These are phyloP conservation scores for Enteromius viviparus DNA, from an alignment of 2,797 vertebrate species.

Conservation along the genomic window DNA sequence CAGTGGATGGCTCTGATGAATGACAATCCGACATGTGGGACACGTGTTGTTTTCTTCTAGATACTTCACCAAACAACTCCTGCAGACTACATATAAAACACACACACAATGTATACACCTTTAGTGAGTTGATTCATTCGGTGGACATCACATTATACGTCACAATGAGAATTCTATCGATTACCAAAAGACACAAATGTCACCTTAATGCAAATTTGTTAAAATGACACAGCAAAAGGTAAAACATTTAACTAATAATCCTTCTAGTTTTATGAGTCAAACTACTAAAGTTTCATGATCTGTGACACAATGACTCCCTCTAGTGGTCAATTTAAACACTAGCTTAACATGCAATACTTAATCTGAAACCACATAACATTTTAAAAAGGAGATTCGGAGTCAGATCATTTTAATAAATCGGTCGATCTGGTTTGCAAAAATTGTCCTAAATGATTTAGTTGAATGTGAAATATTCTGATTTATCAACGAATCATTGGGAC, in stretches of 20 bases:
- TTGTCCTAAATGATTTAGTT: neutral
- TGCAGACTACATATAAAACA: slow-evolving; percentile 85
- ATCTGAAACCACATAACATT: neutral
- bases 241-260: neutral
- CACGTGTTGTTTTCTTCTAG: slow-evolving; percentile 99
- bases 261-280: neutral
- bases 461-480: neutral
- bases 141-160: neutral
- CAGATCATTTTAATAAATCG: neutral
- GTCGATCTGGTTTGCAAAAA: neutral
- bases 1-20: slow-evolving; percentile 98
- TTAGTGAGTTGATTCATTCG: neutral
- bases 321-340: slow-evolving; percentile 51
- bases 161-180: neutral
- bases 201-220: neutral
- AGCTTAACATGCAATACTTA: neutral
- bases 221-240: neutral
- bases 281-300: neutral
- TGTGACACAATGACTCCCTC: slow-evolving; percentile 57
- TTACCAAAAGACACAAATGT: neutral
- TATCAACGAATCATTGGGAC: neutral
- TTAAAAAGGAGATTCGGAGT: too few species aligned
- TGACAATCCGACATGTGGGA: slow-evolving; percentile 97
- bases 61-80: slow-evolving; percentile 98
- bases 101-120: slow-evolving; percentile 22